Conservation (phyloP, 1,140 invertebrate genomes). For the Papilio dardanus region DNA sequence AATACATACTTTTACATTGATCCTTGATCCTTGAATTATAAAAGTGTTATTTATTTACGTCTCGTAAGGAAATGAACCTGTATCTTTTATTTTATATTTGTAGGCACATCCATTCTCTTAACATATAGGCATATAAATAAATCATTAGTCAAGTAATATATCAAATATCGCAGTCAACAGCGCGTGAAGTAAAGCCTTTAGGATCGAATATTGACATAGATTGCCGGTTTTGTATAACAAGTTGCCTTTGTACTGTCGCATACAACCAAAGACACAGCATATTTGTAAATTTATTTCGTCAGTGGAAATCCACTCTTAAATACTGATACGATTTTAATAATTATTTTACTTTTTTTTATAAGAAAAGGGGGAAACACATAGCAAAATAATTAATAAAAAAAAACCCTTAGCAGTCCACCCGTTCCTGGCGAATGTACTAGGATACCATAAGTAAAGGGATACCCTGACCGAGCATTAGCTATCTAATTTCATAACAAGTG, state of each 20-base stretch:
- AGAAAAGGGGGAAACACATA: not conserved
- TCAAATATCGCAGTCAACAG: not conserved
- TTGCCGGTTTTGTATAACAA: not conserved
- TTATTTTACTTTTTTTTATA: not conserved
- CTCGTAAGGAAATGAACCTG: not conserved
- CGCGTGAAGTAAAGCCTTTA: not conserved
- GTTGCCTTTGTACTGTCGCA: not conserved
- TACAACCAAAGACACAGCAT: not conserved
- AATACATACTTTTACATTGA: not conserved
- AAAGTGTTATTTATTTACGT: not conserved
- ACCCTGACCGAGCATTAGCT: conserved; percentile 3
- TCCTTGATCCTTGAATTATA: not conserved
- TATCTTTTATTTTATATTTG: not conserved
- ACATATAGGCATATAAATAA: not conserved
- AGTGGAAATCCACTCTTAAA: not conserved
- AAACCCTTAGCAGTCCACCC: not conserved
- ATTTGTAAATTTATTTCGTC: not conserved
- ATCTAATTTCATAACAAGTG: conserved; percentile 20
- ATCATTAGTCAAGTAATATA: not conserved
- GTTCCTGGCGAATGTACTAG: not conserved
- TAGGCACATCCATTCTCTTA: not conserved
- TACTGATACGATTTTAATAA: not conserved
- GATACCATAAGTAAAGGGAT: not conserved
- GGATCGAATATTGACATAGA: not conserved
- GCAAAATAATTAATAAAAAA: not conserved